phyloP scores from a whole-genome alignment of 2,113 vertebrate species.

The Microcebus ravelobensis region DNA sequence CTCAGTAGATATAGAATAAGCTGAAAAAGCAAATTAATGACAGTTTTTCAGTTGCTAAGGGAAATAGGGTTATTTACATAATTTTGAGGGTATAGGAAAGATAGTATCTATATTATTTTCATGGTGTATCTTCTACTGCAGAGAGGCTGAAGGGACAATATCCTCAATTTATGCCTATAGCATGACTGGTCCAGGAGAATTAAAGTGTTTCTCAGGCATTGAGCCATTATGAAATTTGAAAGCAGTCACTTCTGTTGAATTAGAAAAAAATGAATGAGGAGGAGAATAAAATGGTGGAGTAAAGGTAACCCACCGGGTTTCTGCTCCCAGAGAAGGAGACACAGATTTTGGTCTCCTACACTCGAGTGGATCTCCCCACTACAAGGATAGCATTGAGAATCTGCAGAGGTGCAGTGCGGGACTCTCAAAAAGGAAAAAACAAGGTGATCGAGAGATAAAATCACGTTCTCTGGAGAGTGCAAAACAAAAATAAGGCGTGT shows the following conservation, averaged over 20 bases:
- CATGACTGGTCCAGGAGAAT: background rate
- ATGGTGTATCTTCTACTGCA: slow-evolving; percentile 29
- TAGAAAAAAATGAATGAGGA: background rate
- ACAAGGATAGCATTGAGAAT: no score
- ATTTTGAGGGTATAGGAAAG: slow-evolving; percentile 63
- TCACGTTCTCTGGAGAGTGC: no score
- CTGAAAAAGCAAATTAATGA: slow-evolving; percentile 66
- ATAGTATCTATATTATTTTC: slow-evolving; percentile 62
- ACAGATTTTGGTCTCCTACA: no score
- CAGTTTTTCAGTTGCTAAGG: slow-evolving; percentile 48
- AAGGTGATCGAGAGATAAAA: no score
- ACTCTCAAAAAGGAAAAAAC: no score
- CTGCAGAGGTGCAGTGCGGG: no score
- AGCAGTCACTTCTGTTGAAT: background rate
- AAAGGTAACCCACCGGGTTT: no score
- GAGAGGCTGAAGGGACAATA: slow-evolving; percentile 8
- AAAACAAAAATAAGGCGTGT: no score
- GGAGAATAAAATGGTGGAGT: no score
- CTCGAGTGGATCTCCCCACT: no score
- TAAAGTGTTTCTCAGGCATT: slow-evolving; percentile 25
- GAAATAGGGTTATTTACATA: slow-evolving; percentile 67
- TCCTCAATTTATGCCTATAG: background rate
- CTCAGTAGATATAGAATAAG: slow-evolving; percentile 52
- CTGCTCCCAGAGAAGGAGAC: no score
- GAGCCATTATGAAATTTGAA: slow-evolving; percentile 42